Evolutionary conservation across 2,797 vertebrate genomes (phyloP).

Genomic region (Syngnathus acus): DNA sequence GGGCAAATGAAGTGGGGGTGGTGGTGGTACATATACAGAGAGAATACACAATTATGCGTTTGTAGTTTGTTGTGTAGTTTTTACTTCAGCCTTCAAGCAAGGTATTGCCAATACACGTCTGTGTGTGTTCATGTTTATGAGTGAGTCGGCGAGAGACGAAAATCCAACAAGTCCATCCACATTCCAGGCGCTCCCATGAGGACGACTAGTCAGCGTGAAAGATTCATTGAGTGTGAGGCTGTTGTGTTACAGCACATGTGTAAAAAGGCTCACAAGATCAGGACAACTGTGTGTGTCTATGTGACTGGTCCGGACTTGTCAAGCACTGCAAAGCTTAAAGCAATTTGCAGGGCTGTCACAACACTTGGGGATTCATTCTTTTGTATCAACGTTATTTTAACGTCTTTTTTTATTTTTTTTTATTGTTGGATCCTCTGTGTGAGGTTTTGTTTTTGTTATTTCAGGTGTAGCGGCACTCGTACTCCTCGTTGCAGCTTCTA

Average conservation of each 20-base stretch:
- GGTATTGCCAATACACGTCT: not conserved
- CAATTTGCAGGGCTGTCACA: too few relatives aligned
- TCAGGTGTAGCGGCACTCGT: constrained; percentile 41
- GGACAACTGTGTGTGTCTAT: constrained; percentile 6
- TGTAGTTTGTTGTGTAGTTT: not conserved
- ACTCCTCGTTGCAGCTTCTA: constrained; percentile 15
- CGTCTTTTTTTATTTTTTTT: not conserved
- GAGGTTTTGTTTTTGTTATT: constrained; percentile 29
- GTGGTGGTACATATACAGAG: too few relatives aligned
- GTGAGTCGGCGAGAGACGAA: constrained; percentile 18
- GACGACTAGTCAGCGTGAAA: constrained; percentile 36
- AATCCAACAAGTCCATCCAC: constrained; percentile 12
- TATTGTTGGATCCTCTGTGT: not conserved
- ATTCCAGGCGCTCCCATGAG: constrained; percentile 50
- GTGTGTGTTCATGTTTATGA: not conserved
- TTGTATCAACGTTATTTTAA: too few relatives aligned
- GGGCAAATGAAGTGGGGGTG: constrained; percentile 18
- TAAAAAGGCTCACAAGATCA: not conserved
- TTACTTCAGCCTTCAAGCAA: not conserved
- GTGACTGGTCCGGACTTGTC: constrained; percentile 14
- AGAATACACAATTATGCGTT: too few relatives aligned
- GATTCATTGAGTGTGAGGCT: constrained; percentile 47
- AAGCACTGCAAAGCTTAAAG: not conserved
- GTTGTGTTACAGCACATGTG: constrained; percentile 22
- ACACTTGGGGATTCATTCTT: too few relatives aligned